These are phyloP conservation scores for Hippopotamus amphibius DNA, from an alignment of 2,113 vertebrate genomes.

Conservation along the genomic window DNA sequence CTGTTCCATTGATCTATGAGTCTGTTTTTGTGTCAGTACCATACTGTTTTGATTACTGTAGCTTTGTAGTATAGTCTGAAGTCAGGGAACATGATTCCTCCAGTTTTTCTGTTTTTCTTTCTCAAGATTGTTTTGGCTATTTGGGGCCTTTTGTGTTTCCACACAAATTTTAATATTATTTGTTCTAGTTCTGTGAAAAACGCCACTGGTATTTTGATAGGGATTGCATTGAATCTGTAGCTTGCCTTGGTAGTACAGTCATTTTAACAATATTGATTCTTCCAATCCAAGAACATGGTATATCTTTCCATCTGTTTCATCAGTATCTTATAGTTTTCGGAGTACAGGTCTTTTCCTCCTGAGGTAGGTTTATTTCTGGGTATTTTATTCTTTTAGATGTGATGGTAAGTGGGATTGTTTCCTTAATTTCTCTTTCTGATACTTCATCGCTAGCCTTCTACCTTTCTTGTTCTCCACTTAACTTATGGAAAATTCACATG, in stretches of 20 bases:
- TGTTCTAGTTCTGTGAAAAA: not conserved
- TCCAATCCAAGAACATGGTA: not conserved
- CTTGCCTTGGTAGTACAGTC: not conserved
- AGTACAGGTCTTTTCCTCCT: not conserved
- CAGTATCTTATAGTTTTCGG: not conserved
- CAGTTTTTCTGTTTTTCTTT: not conserved
- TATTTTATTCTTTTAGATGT: not conserved
- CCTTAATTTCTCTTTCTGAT: not conserved
- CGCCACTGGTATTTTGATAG: not conserved
- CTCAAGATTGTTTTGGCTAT: not conserved
- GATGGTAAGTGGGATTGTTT: not conserved
- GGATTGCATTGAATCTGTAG: not conserved
- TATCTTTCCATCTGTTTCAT: not conserved
- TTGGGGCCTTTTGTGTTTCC: not conserved
- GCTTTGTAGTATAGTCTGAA: not conserved
- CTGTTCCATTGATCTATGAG: not conserved
- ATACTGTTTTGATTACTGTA: not conserved
- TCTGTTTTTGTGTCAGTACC: not conserved
- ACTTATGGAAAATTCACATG: fast-evolving
- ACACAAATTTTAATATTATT: not conserved
- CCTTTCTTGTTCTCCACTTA: not conserved
- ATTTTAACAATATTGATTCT: not conserved
- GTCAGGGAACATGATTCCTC: not conserved
- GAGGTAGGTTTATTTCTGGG: not conserved
- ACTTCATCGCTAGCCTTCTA: not conserved